phyloP scores from a whole-genome alignment of 2,888 invertebrate genomes.

The Chrysopilus asiliformis region DNA sequence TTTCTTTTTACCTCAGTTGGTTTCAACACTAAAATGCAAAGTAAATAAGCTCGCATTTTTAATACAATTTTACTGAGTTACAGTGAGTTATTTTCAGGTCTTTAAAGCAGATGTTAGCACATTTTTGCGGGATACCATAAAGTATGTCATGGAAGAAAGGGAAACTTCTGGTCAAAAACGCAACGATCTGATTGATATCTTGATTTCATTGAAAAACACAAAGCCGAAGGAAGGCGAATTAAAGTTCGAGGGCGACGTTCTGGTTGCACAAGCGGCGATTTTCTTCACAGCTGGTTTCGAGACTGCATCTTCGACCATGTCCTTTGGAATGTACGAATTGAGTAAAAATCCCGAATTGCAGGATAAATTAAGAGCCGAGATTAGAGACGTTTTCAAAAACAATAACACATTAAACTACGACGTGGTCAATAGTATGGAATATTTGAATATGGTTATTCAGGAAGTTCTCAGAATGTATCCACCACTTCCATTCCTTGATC shows the following conservation, averaged over 20 bases:
- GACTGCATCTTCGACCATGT: conserved; percentile 22
- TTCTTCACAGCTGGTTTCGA: conserved; percentile 15
- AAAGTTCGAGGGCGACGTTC: conserved; percentile 9
- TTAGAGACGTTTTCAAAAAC: conserved; percentile 20
- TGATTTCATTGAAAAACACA: conserved; percentile 35
- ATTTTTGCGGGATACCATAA: conserved; percentile 33
- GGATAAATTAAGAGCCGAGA: conserved; percentile 24
- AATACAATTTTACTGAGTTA: too few relatives aligned
- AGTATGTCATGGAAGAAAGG: conserved; percentile 33
- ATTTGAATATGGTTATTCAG: conserved; percentile 34
- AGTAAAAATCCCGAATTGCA: conserved; percentile 25
- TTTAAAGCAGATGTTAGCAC: conserved; percentile 22
- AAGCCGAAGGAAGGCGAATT: not conserved
- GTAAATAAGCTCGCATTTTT: too few relatives aligned
- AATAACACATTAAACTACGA: conserved; percentile 24
- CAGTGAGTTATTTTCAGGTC: conserved; percentile 20
- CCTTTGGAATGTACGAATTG: conserved; percentile 23
- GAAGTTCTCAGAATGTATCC: conserved; percentile 33
- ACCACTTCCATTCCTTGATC: conserved; percentile 30
- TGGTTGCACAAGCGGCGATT: conserved; percentile 14
- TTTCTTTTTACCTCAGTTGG: conserved; percentile 29
- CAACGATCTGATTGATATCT: conserved; percentile 36
- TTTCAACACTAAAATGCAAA: conserved; percentile 20
- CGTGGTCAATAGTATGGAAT: conserved; percentile 23
- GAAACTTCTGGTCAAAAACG: conserved; percentile 29